Conservation (phyloP, 2,113 vertebrate species). For the Trochalopteron elliotii region DNA sequence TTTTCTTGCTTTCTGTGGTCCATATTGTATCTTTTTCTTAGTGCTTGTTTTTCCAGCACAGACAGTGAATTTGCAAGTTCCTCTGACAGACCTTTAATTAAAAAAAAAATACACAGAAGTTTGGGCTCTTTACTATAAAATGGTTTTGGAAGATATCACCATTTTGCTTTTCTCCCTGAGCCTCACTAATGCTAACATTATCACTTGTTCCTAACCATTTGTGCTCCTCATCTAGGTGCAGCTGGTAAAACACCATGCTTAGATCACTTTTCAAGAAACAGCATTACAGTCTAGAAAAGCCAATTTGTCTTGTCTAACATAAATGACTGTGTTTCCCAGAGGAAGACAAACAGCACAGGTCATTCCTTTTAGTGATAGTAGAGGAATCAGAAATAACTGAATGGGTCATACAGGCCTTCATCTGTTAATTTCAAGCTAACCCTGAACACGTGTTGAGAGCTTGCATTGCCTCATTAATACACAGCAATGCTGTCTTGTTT, state of each 20-base stretch:
- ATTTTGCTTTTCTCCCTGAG: background rate
- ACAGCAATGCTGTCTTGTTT: background rate
- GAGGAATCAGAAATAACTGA: background rate
- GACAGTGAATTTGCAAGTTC: background rate
- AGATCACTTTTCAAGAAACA: background rate
- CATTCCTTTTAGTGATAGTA: background rate
- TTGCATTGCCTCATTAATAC: background rate
- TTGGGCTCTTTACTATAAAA: background rate
- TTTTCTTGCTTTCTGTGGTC: background rate
- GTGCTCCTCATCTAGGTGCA: background rate
- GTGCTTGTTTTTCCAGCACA: background rate
- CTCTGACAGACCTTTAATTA: background rate
- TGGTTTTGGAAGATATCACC: background rate
- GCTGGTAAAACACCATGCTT: background rate
- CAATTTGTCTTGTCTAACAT: background rate
- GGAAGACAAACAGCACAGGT: background rate
- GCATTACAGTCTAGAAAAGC: background rate
- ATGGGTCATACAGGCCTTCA: background rate
- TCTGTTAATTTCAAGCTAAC: background rate
- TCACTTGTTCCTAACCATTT: rapidly evolving
- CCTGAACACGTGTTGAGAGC: rapidly evolving
- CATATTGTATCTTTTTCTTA: background rate
- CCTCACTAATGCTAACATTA: background rate
- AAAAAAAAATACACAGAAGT: background rate
- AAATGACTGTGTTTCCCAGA: background rate